A percentile compares a stretch with the other conserved stretches of the same genome.
phyloP scores from a whole-genome alignment of 2,797 vertebrate genomes.

The Lutjanus campechanus region DNA sequence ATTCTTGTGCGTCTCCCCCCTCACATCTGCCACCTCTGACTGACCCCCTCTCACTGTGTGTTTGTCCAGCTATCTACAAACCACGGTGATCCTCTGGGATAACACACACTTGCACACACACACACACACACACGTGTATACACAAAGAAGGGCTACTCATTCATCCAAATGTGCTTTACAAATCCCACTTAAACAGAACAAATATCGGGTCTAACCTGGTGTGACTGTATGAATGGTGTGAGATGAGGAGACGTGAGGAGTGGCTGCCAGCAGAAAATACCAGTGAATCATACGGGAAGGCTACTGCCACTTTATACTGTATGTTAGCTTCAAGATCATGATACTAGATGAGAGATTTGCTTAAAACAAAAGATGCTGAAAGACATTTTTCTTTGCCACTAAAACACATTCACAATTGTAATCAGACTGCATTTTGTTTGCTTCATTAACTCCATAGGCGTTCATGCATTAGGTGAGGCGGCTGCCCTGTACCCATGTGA shows the following conservation, averaged over 20 bases:
- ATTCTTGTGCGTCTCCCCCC: conserved; percentile 21
- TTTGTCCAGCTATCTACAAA: conserved; percentile 57
- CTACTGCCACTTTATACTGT: conserved; percentile 10
- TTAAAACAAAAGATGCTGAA: too few relatives aligned
- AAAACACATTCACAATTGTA: too few relatives aligned
- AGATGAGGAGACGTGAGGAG: conserved; percentile 8
- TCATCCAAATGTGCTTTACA: conserved; percentile 30
- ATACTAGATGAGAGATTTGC: not conserved
- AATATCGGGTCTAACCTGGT: conserved; percentile 41
- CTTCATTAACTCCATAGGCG: too few relatives aligned
- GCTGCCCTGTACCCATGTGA: too few relatives aligned
- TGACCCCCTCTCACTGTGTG: conserved; percentile 48
- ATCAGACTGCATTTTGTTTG: too few relatives aligned
- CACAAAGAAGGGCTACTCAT: conserved; percentile 10
- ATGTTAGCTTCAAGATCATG: conserved; percentile 12
- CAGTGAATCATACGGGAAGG: conserved; percentile 28
- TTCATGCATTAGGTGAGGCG: too few relatives aligned
- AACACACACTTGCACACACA: conserved; percentile 16
- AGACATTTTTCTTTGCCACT: too few relatives aligned
- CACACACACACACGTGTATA: conserved; percentile 12
- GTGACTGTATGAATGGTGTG: conserved; percentile 5
- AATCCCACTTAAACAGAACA: conserved; percentile 53
- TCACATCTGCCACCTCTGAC: conserved; percentile 52
- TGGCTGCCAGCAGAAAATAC: conserved; percentile 30
- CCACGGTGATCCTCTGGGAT: conserved; percentile 38